phyloP scores from a whole-genome alignment of 2,888 invertebrate species.

The Drosophila koepferae region DNA sequence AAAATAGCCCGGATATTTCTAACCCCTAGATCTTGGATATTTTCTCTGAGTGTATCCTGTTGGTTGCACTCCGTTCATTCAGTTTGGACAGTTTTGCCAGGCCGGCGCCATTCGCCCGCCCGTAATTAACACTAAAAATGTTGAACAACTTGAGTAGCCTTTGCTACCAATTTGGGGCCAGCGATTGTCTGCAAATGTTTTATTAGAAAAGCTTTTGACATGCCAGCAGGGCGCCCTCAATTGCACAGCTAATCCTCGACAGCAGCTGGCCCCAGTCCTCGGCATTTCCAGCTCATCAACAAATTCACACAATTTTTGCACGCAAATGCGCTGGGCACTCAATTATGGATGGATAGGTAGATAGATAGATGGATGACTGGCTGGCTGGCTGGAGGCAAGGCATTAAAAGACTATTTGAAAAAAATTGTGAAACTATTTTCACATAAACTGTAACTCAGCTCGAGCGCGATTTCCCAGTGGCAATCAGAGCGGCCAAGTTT shows the following conservation, averaged over 20 bases:
- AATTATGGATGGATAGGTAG: conserved; percentile 44
- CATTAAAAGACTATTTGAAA: conserved; percentile 35
- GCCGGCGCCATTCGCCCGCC: conserved; percentile 65
- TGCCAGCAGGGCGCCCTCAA: conserved; percentile 43
- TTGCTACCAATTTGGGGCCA: conserved; percentile 44
- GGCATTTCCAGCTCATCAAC: conserved; percentile 66
- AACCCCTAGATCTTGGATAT: not conserved
- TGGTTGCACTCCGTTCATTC: conserved; percentile 37
- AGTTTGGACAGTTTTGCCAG: conserved; percentile 38
- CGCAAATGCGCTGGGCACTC: conserved; percentile 69
- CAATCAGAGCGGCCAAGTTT: conserved; percentile 75
- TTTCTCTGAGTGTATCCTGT: conserved; percentile 21
- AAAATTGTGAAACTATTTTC: conserved; percentile 78
- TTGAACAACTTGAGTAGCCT: conserved; percentile 43
- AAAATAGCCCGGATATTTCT: not conserved
- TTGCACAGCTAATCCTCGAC: conserved; percentile 42
- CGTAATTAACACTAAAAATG: conserved; percentile 67
- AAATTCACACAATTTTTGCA: conserved; percentile 78
- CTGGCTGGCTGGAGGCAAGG: conserved; percentile 15
- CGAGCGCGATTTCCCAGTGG: conserved; percentile 77
- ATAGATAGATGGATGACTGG: conserved; percentile 8
- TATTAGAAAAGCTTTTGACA: conserved; percentile 74
- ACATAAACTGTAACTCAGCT: conserved; percentile 68
- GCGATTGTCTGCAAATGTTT: conserved; percentile 72
- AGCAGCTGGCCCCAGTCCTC: conserved; percentile 11